These are phyloP conservation scores for Eonycteris spelaea DNA, from an alignment of 2,113 vertebrate species.

Conservation along the genomic window DNA sequence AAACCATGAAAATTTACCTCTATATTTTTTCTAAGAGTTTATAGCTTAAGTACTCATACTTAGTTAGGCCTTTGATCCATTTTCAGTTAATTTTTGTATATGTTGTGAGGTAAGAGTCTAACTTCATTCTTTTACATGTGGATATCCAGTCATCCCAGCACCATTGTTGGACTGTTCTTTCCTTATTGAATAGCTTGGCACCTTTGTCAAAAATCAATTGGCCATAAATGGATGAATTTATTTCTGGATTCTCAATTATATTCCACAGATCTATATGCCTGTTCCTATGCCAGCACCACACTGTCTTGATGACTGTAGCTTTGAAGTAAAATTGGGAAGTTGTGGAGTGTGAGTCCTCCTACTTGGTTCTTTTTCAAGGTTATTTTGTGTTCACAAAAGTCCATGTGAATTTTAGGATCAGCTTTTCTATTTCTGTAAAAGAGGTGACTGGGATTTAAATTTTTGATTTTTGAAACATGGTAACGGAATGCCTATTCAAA, in stretches of 20 bases:
- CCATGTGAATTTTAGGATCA: neutral
- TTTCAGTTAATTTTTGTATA: neutral
- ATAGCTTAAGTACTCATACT: neutral
- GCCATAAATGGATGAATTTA: neutral
- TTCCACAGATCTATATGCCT: neutral
- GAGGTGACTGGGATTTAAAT: neutral
- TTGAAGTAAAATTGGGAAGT: neutral
- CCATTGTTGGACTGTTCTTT: no score
- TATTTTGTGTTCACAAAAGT: neutral
- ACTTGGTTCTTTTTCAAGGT: neutral
- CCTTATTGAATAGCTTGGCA: neutral
- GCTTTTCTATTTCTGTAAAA: conserved; percentile 1
- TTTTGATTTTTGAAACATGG: conserved; percentile 22
- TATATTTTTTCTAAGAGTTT: neutral
- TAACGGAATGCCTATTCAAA: neutral
- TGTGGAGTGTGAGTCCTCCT: neutral
- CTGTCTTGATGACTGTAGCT: neutral
- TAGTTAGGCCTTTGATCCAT: neutral
- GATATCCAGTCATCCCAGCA: neutral
- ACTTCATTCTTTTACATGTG: neutral
- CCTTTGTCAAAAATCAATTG: neutral
- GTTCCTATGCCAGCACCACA: neutral
- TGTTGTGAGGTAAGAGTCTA: neutral
- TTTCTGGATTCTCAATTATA: neutral
- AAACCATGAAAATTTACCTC: neutral